Evolutionary conservation across 2,888 invertebrate species (phyloP), one percentile per base, ranked within the genome.

Genomic region (Prenolepis imparis): DNA sequence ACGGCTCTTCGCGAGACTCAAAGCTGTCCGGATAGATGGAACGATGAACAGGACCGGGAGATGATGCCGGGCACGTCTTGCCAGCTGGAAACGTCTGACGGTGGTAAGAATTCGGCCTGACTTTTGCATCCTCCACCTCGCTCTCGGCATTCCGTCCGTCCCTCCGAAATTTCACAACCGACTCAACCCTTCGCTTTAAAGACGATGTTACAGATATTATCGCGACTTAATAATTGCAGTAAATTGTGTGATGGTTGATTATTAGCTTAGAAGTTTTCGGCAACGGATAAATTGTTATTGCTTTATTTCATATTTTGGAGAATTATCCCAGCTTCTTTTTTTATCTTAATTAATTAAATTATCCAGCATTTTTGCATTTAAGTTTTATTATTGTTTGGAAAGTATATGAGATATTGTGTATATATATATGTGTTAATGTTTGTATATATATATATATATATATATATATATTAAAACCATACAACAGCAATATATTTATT

Each of bases 31-130:
- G 75, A 83, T 74, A 82, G 84, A 89, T 74, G 64, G 81, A 89
- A 90, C 86, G 85, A 90, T 89, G 91, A 92, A 86, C 88, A 92
- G 92, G 92, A 91, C 88, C 90, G 91, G 91, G 93, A 94, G 91
- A 94, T 94, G 94, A 94, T 94, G 94, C 93, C 93, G 89, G 92
- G 87, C 91, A 93, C 92, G 80, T 92, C 93, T 91, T 92, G 93
- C 88, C 93, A 93, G 87, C 88, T 92, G 87, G 93, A 90, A 90
- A 91, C 93, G 91, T 91, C 93, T 90, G 93, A 93, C 91, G 93
- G 92, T 92, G 94, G 93, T 94, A 93, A 67, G 93, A 91, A 78
- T 77, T 52, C 61, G 57, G 41, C 57, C 75, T 86, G 9, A 52
- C 73, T 75, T 6, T 81, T 32, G 36, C 63, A 8, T 32, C 3